Percentiles rank a stretch among this genome's conserved stretches.
phyloP scores from a whole-genome alignment of 2,888 invertebrate genomes.

The Pecten maximus region DNA sequence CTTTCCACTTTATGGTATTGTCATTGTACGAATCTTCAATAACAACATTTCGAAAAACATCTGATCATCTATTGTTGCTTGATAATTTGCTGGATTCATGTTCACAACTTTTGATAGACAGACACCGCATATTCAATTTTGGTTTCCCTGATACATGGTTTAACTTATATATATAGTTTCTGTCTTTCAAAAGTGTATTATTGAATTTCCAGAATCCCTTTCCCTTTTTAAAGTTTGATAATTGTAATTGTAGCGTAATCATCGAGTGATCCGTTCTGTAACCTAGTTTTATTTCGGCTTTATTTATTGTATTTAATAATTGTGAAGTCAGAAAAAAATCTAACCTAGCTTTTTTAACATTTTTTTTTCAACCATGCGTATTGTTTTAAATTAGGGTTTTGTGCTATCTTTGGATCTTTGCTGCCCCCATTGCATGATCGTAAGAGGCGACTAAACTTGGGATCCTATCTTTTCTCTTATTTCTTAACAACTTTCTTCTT shows the following conservation, averaged over 20 bases:
- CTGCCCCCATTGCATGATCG: no score
- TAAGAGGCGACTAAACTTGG: no score
- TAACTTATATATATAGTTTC: no score
- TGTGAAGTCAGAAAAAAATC: slow-evolving; percentile 35
- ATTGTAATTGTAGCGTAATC: no score
- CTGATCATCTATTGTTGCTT: slow-evolving; percentile 47
- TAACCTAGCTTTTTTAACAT: slow-evolving; percentile 24
- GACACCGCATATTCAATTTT: no score
- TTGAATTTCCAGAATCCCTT: slow-evolving; percentile 39
- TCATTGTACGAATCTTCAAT: slow-evolving; percentile 51
- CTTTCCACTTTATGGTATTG: slow-evolving; percentile 34
- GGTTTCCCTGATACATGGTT: no score
- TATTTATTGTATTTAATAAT: not conserved
- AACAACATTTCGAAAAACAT: slow-evolving; percentile 42
- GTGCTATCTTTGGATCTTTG: no score
- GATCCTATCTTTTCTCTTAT: no score
- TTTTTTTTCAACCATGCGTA: slow-evolving; percentile 36
- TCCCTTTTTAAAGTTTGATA: no score
- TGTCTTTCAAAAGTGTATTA: slow-evolving; percentile 20
- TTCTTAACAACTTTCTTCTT: no score
- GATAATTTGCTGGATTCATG: not conserved
- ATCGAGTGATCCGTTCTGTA: no score
- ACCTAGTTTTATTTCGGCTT: no score
- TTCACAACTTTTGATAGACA: not conserved
- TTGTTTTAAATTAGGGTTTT: not conserved